phyloP scores from a whole-genome alignment of 2,888 invertebrate species.

The Temnothorax rugatulus region DNA sequence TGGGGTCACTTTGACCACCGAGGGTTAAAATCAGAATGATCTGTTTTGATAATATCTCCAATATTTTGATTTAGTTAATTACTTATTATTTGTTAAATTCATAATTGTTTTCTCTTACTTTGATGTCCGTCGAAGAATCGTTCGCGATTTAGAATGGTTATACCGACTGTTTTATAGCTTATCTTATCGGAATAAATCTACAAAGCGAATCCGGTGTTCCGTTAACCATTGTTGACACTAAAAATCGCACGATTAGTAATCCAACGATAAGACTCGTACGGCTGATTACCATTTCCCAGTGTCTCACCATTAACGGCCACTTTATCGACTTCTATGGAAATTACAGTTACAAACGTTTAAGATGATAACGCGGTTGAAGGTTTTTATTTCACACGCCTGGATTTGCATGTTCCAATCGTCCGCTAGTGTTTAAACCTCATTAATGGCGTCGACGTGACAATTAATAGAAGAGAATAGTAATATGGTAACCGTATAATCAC shows the following conservation, averaged over 20 bases:
- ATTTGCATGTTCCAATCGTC: slow-evolving; percentile 16
- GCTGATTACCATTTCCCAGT: slow-evolving; percentile 25
- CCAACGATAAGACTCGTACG: slow-evolving; percentile 18
- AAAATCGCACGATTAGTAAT: slow-evolving; percentile 47
- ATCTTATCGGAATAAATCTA: slow-evolving; percentile 45
- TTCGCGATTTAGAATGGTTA: neutral
- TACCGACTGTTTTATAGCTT: neutral
- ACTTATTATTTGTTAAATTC: neutral
- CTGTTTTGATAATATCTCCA: neutral
- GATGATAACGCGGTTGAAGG: slow-evolving; percentile 7
- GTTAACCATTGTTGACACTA: slow-evolving; percentile 60
- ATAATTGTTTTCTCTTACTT: neutral
- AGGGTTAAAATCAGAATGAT: neutral
- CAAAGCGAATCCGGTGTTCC: slow-evolving; percentile 28
- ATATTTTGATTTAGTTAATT: neutral
- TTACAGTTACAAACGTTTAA: slow-evolving; percentile 23
- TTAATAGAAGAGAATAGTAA: neutral
- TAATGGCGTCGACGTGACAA: neutral
- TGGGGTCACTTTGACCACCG: too few species aligned
- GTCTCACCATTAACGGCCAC: neutral
- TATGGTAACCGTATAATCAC: neutral
- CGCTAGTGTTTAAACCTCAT: neutral
- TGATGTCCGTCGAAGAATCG: neutral
- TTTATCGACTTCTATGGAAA: slow-evolving; percentile 19
- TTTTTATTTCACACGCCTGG: slow-evolving; percentile 19